Conservation (phyloP, 2,888 invertebrate species). For the Rhamphomyia laevipes region DNA sequence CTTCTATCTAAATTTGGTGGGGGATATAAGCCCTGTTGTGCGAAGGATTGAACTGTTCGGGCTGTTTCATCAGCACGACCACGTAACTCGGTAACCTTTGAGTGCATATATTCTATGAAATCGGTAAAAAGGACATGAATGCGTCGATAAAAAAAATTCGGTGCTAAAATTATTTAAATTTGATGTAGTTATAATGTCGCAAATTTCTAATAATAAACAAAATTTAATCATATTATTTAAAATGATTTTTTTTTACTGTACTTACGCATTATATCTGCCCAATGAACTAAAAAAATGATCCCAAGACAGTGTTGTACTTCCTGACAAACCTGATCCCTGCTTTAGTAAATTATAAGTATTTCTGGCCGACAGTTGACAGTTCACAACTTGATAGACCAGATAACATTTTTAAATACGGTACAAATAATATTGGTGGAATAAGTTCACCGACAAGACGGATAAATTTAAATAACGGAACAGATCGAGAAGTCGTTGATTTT, state of each 20-base stretch:
- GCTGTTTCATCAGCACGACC: slow-evolving; percentile 83
- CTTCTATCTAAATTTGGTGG: slow-evolving; percentile 61
- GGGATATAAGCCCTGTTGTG: slow-evolving; percentile 63
- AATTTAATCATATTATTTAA: slow-evolving; percentile 68
- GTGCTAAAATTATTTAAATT: slow-evolving; percentile 33
- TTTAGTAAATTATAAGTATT: slow-evolving; percentile 68
- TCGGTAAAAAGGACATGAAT: slow-evolving; percentile 80
- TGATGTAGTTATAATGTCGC: background rate
- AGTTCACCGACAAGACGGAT: slow-evolving; percentile 78
- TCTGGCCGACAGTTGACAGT: slow-evolving; percentile 64
- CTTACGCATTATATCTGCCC: slow-evolving; percentile 60
- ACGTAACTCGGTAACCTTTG: slow-evolving; percentile 71
- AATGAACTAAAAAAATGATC: slow-evolving; percentile 78
- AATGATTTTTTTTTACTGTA: no score
- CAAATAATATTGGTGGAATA: slow-evolving; percentile 70
- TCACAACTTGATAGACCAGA: slow-evolving; percentile 65
- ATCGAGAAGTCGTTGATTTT: slow-evolving; percentile 43
- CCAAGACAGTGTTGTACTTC: slow-evolving; percentile 55
- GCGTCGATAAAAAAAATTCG: slow-evolving; percentile 71
- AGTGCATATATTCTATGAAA: slow-evolving; percentile 85
- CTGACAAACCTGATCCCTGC: slow-evolving; percentile 44
- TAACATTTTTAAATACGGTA: slow-evolving; percentile 78
- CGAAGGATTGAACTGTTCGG: slow-evolving; percentile 61
- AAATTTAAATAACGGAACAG: slow-evolving; percentile 81
- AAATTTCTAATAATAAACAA: slow-evolving; percentile 53